phyloP scores from a whole-genome alignment of 1,140 invertebrate genomes.

The Ostrea denselamellosa region DNA sequence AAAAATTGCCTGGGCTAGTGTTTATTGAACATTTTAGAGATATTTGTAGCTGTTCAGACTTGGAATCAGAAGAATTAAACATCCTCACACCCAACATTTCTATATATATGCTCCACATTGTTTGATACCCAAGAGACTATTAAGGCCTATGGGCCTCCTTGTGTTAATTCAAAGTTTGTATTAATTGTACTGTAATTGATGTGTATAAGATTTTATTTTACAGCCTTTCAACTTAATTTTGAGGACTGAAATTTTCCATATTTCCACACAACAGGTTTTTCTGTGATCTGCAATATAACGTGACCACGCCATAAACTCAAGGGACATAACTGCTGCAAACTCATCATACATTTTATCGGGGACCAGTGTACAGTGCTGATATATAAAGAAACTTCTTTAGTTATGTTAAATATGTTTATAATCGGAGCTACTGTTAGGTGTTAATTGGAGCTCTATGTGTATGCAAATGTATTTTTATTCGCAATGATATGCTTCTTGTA shows the following conservation, averaged over 20 bases:
- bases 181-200: neutral
- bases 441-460: neutral
- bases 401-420: slow-evolving; percentile 1
- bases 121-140: no score
- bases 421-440: slow-evolving; percentile 2
- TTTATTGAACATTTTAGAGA: no score
- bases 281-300: neutral
- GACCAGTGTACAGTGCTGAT: neutral
- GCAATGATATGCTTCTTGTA: neutral
- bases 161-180: no score
- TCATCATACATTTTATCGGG: neutral
- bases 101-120: no score
- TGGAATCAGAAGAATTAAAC: no score
- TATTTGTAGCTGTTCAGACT: no score
- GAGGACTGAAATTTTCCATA: neutral
- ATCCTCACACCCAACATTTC: no score
- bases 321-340: neutral
- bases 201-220: neutral
- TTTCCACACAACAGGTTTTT: neutral
- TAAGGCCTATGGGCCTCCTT: no score
- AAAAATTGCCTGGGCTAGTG: no score
- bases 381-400: neutral
- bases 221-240: neutral
- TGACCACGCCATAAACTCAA: neutral
- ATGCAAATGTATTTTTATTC: neutral